Conservation (phyloP, 2,113 vertebrate genomes). For the Dromiciops gliroides region DNA sequence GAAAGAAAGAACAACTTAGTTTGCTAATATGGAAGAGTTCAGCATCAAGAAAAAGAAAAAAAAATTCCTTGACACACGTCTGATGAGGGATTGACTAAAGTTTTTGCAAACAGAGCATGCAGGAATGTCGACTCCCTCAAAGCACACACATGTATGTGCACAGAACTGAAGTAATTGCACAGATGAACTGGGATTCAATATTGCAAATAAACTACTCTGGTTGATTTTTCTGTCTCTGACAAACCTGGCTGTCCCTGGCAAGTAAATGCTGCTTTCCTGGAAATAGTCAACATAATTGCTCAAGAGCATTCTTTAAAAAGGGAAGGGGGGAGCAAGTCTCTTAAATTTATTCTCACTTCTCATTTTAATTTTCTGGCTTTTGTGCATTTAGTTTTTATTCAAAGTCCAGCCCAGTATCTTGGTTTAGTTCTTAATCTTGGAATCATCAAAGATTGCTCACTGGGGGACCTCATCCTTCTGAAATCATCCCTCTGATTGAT, state of each 20-base stretch:
- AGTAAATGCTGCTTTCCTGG: background rate
- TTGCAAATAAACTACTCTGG: background rate
- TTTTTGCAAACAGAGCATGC: slow-evolving; percentile 59
- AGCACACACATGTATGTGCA: slow-evolving; percentile 30
- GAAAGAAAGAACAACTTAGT: slow-evolving; percentile 76
- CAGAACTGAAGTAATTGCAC: slow-evolving; percentile 35
- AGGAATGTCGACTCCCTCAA: slow-evolving; percentile 65
- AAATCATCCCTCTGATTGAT: slow-evolving; percentile 10
- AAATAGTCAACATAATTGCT: slow-evolving; percentile 32
- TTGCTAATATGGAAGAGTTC: slow-evolving; percentile 80
- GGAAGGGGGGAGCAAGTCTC: background rate
- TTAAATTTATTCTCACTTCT: background rate
- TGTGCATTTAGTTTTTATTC: background rate
- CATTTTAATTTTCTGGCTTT: background rate
- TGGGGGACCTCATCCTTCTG: background rate
- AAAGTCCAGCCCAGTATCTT: background rate
- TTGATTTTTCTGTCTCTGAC: slow-evolving; percentile 29
- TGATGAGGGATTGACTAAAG: slow-evolving; percentile 77
- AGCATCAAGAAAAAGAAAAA: slow-evolving; percentile 57
- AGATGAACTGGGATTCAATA: slow-evolving; percentile 19
- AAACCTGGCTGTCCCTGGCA: slow-evolving; percentile 1
- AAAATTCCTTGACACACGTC: slow-evolving; percentile 79
- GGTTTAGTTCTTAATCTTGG: slow-evolving; percentile 11
- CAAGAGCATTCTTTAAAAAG: background rate
- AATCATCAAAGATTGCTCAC: background rate